These are phyloP conservation scores for Drosophila orosa DNA, from an alignment of 1,140 invertebrate species.

Conservation along the genomic window DNA sequence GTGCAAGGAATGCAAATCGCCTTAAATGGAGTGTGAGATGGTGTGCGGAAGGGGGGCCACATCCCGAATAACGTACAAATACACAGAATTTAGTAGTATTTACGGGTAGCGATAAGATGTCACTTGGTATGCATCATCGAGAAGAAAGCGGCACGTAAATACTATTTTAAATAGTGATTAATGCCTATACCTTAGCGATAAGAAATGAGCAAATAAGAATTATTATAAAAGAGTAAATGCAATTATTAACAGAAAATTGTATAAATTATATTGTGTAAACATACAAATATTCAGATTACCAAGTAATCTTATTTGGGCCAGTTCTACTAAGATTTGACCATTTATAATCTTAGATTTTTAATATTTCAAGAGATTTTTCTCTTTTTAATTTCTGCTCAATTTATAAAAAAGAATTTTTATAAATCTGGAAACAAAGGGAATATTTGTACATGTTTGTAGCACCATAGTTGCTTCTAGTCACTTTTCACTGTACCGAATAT, in stretches of 20 bases:
- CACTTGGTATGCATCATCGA: conserved; percentile 19
- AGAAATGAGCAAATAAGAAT: conserved; percentile 6
- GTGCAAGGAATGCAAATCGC: conserved; percentile 42
- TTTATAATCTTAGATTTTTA: no score
- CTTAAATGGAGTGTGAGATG: conserved; percentile 10
- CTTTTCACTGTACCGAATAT: conserved; percentile 24
- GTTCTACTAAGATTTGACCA: no score
- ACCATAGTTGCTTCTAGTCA: neutral
- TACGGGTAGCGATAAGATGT: conserved; percentile 17
- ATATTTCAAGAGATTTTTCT: no score
- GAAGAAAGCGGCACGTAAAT: conserved; percentile 23
- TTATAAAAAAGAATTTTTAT: no score
- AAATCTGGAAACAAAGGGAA: no score
- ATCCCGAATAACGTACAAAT: neutral
- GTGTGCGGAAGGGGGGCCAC: neutral
- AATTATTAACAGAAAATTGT: no score
- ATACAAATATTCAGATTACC: no score
- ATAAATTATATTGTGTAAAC: no score
- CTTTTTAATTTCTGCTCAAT: no score
- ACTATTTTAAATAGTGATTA: conserved; percentile 28
- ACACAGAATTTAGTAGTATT: neutral
- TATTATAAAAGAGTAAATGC: neutral
- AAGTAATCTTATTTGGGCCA: no score
- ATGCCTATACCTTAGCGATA: conserved; percentile 22
- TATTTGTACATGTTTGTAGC: neutral